phyloP scores from a whole-genome alignment of 2,888 invertebrate genomes.

The Arctia plantaginis region DNA sequence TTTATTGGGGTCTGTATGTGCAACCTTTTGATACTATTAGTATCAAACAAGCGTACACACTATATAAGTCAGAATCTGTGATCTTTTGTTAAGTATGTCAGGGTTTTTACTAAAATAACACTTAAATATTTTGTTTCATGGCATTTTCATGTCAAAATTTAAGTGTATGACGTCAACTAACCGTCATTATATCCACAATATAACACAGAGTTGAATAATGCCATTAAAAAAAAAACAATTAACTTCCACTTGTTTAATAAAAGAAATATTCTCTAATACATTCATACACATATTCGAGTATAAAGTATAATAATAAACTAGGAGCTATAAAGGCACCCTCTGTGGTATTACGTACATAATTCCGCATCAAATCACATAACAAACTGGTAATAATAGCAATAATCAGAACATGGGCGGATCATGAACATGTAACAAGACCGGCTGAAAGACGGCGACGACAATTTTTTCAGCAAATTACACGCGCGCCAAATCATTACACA shows the following conservation, averaged over 20 bases:
- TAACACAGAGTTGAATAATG: too few species aligned
- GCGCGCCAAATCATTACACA: constrained; percentile 84
- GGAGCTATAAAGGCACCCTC: constrained; percentile 24
- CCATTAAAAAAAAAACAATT: neutral
- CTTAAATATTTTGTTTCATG: too few species aligned
- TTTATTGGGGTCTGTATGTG: too few species aligned
- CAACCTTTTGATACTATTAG: too few species aligned
- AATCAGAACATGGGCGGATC: constrained; percentile 62
- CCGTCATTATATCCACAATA: too few species aligned
- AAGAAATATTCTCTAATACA: constrained; percentile 10
- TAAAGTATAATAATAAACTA: constrained; percentile 41
- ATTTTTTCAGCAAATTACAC: constrained; percentile 84
- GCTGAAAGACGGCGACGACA: constrained; percentile 69
- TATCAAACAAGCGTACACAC: too few species aligned
- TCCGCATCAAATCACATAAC: constrained; percentile 42
- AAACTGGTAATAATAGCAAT: constrained; percentile 66
- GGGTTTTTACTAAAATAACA: too few species aligned
- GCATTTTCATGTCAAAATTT: too few species aligned
- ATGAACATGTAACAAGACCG: constrained; percentile 64
- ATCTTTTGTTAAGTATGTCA: too few species aligned
- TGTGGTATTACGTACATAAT: constrained; percentile 42
- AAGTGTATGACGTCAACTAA: too few species aligned
- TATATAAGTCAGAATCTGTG: too few species aligned
- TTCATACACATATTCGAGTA: constrained; percentile 13
- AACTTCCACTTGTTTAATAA: constrained; percentile 4